A percentile compares a stretch with the other conserved stretches of the same genome.
Evolutionary conservation across 2,888 invertebrate species (phyloP).

Genomic region (Adelognathus sp.): DNA sequence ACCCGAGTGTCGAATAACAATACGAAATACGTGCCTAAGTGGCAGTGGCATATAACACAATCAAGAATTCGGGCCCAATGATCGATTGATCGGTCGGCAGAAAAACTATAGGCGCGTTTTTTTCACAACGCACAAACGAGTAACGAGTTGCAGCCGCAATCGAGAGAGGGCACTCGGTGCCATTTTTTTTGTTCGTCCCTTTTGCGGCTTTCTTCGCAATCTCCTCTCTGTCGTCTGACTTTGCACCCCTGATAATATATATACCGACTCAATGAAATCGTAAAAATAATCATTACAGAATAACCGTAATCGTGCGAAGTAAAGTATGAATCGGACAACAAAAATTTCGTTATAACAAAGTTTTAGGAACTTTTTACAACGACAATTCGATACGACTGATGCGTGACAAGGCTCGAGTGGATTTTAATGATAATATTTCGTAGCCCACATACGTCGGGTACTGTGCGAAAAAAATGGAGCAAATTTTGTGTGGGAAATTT

Average conservation of each 20-base stretch:
- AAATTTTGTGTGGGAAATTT: constrained; percentile 77
- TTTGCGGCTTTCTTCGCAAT: neutral
- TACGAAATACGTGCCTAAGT: no score
- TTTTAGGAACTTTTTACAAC: constrained; percentile 58
- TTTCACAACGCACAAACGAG: neutral
- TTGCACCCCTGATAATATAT: no score
- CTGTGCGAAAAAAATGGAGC: constrained; percentile 71
- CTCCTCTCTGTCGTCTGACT: neutral
- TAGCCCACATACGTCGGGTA: constrained; percentile 34
- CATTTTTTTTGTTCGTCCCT: neutral
- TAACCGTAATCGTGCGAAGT: constrained; percentile 13
- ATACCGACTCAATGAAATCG: neutral
- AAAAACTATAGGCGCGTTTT: no score
- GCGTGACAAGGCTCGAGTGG: constrained; percentile 43
- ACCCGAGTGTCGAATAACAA: no score
- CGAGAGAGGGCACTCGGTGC: neutral
- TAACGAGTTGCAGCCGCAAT: neutral
- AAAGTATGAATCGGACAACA: constrained; percentile 32
- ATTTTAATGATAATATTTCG: constrained; percentile 57
- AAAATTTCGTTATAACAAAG: constrained; percentile 8
- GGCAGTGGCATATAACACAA: no score
- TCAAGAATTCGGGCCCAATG: no score
- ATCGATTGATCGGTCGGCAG: no score
- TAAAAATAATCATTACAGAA: constrained; percentile 36
- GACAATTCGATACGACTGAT: constrained; percentile 56